phyloP scores from a whole-genome alignment of 2,113 vertebrate species.

The Otis tarda region DNA sequence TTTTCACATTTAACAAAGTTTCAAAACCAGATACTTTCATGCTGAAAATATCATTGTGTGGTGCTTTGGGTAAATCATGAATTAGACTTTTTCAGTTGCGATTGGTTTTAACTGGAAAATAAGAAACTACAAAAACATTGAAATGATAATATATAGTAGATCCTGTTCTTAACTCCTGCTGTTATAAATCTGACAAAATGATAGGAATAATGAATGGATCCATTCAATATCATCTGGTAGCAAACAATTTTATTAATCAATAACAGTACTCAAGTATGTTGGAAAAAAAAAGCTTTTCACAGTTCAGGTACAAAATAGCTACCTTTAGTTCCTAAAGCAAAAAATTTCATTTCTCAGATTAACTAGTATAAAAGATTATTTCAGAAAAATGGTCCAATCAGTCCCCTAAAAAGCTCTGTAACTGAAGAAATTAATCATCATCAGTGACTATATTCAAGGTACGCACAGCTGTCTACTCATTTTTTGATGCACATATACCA shows the following conservation, averaged over 20 bases:
- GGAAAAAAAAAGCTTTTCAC: not conserved
- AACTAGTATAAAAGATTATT: not conserved
- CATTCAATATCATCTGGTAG: not conserved
- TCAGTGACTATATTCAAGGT: not conserved
- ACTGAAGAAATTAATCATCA: not conserved
- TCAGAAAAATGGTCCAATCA: not conserved
- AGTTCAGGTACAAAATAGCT: not conserved
- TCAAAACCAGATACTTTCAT: not conserved
- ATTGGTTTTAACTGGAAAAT: not conserved
- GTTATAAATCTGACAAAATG: not conserved
- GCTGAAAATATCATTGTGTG: not conserved
- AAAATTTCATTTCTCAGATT: not conserved
- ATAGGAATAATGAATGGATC: not conserved
- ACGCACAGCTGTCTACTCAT: not conserved
- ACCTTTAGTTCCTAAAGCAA: not conserved
- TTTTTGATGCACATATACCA: not conserved
- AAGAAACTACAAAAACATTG: not conserved
- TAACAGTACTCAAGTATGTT: not conserved
- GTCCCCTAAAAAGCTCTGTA: not conserved
- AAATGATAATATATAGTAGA: not conserved
- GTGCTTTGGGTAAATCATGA: not conserved
- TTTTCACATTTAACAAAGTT: not conserved
- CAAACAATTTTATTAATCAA: not conserved
- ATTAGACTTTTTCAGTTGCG: not conserved
- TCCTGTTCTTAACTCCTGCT: not conserved